Conservation (phyloP, 2,113 vertebrate genomes). For the Tichodroma muraria region DNA sequence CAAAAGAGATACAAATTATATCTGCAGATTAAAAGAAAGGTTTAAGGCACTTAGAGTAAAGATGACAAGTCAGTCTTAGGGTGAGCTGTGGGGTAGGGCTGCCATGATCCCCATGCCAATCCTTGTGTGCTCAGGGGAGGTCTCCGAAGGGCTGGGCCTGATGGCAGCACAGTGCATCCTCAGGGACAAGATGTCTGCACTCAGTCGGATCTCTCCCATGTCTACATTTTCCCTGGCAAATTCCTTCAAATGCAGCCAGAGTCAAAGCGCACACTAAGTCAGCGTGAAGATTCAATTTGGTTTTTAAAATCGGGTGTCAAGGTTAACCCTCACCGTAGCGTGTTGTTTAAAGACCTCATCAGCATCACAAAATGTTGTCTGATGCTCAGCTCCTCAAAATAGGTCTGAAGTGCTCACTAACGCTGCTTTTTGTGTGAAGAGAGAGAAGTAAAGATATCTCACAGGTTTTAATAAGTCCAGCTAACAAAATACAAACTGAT, state of each 20-base stretch:
- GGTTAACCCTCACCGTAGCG: accelerated
- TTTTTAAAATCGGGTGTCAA: background rate
- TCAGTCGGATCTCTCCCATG: background rate
- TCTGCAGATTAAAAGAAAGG: background rate
- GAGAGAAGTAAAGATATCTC: background rate
- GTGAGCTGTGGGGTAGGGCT: background rate
- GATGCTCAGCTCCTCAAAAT: background rate
- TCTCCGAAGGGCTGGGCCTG: background rate
- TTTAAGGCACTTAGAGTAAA: background rate
- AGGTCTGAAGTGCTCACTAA: background rate
- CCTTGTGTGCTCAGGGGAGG: background rate
- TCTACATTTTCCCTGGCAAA: background rate
- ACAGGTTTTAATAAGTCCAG: background rate
- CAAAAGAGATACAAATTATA: background rate
- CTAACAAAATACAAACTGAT: background rate
- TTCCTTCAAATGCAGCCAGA: background rate
- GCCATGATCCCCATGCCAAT: accelerated
- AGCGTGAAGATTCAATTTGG: background rate
- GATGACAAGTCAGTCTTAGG: background rate
- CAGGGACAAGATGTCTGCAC: background rate
- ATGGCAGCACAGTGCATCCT: no score
- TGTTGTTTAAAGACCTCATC: background rate
- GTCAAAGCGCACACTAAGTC: background rate
- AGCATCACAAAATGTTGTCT: background rate
- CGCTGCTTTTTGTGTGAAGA: background rate